Evolutionary conservation across 2,797 vertebrate species (phyloP), one percentile per base, ranked within the genome.

Genomic region (Acropternis orthonyx): DNA sequence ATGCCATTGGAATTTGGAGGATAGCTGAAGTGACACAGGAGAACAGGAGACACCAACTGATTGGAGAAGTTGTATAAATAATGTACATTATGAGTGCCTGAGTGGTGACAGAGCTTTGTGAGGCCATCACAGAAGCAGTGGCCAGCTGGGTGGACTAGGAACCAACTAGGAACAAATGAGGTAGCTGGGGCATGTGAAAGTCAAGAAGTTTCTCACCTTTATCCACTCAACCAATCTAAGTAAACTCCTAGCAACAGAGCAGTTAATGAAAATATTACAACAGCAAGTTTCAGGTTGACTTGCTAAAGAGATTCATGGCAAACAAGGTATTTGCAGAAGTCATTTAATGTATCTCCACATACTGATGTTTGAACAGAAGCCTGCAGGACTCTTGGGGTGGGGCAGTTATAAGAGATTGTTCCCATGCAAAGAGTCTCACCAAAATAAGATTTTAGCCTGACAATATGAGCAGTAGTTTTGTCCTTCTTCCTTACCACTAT

Each of bases 271-370:
- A 77, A 74, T 89, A 77, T 23, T 79, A 51, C 16, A 74, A 65
- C 72, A 96, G 51, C 12, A 5, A 84, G 89, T 96, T 94, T 96
- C 91, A 59, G 55, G 76, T 80, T 96, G 92, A 91, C 89, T 89
- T 72, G 72, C 62, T 84, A 34, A 77, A 93, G 66, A 49, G 30
- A 28, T 58, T 90, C 55, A 58, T 78, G 79, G 39, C 55, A 92
- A 96, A 83, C 62, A 66, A 84, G 56, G 46, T 39, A n/a, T 73
- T 48, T 89, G 43, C 52, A 89, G 89, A 93, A 88, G 68, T 78
- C 12, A 18, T 76, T 80, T 78, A 69, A 84, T 9, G 1, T 74
- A 48, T 52, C 69, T 82, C 26, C 27, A 37, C 37, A 22, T 0
- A 0, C 2, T 65, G 34, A 17, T 85, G 62, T 85, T 89, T 21